A percentile compares a stretch with the other conserved stretches of the same genome.
Conservation (phyloP, 2,797 vertebrate genomes). For the Loris lydekkerianus region DNA sequence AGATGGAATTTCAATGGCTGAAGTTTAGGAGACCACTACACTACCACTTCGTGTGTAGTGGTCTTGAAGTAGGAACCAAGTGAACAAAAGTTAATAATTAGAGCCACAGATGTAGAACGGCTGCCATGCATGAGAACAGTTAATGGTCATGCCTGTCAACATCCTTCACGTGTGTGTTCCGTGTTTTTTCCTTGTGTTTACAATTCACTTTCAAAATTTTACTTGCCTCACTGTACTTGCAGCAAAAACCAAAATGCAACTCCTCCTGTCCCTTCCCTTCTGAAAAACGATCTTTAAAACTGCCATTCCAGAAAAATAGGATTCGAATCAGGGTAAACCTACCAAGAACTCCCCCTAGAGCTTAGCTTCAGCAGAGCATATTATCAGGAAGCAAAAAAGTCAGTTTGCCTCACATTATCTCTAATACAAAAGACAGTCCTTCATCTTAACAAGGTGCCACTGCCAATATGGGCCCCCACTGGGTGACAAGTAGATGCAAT, state of each 20-base stretch:
- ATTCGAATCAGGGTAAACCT: slow-evolving; percentile 78
- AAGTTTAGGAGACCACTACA: neutral
- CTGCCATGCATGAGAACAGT: neutral
- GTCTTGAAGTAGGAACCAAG: neutral
- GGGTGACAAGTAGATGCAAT: slow-evolving; percentile 74
- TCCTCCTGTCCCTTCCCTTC: slow-evolving; percentile 13
- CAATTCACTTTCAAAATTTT: slow-evolving; percentile 61
- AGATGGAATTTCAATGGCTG: neutral
- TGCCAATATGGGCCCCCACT: slow-evolving; percentile 82
- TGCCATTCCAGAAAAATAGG: slow-evolving; percentile 64
- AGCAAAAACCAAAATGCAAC: slow-evolving; percentile 21
- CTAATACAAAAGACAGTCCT: slow-evolving; percentile 84
- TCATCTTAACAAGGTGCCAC: slow-evolving; percentile 87
- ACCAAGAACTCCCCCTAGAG: slow-evolving; percentile 80
- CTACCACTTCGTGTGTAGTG: too few relatives aligned
- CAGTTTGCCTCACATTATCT: slow-evolving; percentile 84
- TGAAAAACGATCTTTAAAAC: slow-evolving; percentile 72
- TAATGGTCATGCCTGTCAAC: neutral
- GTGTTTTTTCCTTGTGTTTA: slow-evolving; percentile 37
- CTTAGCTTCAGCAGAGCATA: slow-evolving; percentile 78
- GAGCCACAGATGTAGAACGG: neutral
- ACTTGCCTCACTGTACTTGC: neutral
- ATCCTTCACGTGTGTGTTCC: neutral
- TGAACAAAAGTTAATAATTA: neutral
- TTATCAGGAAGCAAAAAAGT: slow-evolving; percentile 85